Percentiles rank a stretch among this genome's conserved stretches.
Conservation (phyloP, 2,797 vertebrate genomes). For the Pyrocephalus nanus region DNA sequence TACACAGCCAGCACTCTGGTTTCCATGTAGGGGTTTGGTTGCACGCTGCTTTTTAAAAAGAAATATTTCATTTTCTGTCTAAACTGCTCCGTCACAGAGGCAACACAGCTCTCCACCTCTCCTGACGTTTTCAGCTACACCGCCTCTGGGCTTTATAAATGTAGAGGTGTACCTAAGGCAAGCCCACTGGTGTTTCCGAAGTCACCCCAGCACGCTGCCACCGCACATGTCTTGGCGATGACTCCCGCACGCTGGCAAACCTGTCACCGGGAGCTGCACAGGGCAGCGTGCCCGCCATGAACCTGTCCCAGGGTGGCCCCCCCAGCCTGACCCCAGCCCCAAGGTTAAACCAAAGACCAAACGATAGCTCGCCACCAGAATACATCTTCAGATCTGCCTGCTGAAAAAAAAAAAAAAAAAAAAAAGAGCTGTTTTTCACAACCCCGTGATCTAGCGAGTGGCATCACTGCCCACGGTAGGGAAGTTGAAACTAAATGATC, state of each 20-base stretch:
- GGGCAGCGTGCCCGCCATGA: fast-evolving
- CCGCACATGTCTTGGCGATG: fast-evolving
- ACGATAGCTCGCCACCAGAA: background rate
- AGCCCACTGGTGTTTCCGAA: background rate
- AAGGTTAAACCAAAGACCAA: background rate
- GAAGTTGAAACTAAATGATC: background rate
- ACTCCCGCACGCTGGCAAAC: fast-evolving
- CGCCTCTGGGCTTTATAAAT: background rate
- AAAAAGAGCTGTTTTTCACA: background rate
- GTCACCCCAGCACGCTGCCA: background rate
- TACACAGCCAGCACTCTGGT: background rate
- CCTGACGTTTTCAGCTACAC: background rate
- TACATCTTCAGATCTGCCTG: background rate
- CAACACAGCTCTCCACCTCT: background rate
- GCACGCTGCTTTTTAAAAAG: fast-evolving
- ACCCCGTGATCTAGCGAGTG: fast-evolving
- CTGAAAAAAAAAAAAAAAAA: background rate
- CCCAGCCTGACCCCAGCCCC: background rate
- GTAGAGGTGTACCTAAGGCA: fast-evolving
- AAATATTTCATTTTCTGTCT: background rate
- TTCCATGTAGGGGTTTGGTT: background rate
- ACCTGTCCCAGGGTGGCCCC: fast-evolving
- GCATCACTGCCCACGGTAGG: background rate
- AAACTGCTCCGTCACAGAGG: background rate
- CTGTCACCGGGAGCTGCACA: background rate